These are phyloP conservation scores for Diachrysia chrysitis DNA, from an alignment of 2,888 invertebrate genomes.

Conservation along the genomic window DNA sequence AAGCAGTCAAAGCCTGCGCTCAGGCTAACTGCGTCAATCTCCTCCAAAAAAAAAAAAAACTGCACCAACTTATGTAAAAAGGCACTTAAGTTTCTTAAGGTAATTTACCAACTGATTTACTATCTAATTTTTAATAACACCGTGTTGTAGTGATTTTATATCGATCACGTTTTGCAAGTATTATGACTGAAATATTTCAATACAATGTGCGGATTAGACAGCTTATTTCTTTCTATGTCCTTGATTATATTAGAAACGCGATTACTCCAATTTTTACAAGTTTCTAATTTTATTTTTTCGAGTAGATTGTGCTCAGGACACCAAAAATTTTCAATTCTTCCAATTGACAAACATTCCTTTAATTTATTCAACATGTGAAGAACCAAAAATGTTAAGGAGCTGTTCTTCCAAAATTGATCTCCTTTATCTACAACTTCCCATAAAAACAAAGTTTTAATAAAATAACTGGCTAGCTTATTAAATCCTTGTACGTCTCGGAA, in stretches of 20 bases:
- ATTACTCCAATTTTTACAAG: constrained; percentile 73
- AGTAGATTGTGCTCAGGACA: constrained; percentile 73
- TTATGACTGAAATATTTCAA: constrained; percentile 61
- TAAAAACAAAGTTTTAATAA: constrained; percentile 77
- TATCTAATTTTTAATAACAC: background rate
- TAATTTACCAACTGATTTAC: too few species aligned
- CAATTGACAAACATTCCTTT: constrained; percentile 62
- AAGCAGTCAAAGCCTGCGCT: too few species aligned
- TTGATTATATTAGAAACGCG: constrained; percentile 67
- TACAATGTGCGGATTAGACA: constrained; percentile 59
- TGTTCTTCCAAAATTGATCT: constrained; percentile 69
- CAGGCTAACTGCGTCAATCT: too few species aligned
- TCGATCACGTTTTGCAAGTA: background rate
- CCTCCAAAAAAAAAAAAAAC: too few species aligned
- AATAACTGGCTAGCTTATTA: constrained; percentile 75
- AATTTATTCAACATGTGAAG: constrained; percentile 73
- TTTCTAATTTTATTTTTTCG: constrained; percentile 68
- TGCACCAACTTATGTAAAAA: too few species aligned
- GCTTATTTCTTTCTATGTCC: constrained; percentile 65
- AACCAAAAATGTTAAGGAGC: constrained; percentile 69
- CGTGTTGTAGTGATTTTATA: background rate
- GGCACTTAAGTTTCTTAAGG: too few species aligned
- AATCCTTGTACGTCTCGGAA: constrained; percentile 76
- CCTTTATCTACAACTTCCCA: constrained; percentile 68
- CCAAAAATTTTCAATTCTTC: constrained; percentile 73